Conservation (phyloP, 2,113 vertebrate genomes). For the Scomber scombrus region DNA sequence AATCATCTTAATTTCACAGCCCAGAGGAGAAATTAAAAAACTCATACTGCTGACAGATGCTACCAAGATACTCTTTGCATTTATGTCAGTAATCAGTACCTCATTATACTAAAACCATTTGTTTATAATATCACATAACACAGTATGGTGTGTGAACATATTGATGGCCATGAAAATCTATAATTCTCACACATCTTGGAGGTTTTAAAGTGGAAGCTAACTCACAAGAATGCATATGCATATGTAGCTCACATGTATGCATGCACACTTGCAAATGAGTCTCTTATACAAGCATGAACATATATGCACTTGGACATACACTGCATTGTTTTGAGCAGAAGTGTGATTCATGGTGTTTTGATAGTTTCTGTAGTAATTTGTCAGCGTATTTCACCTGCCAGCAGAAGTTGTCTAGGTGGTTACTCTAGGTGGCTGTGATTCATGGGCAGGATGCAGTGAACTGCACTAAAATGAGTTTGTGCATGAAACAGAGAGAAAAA, state of each 20-base stretch:
- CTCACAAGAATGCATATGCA: neutral
- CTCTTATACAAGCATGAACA: neutral
- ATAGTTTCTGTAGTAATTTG: conserved; percentile 46
- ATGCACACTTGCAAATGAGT: neutral
- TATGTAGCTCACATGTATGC: neutral
- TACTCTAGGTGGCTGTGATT: conserved; percentile 24
- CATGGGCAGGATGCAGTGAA: conserved; percentile 11
- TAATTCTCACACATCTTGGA: no score
- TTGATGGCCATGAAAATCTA: neutral
- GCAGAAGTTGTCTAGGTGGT: conserved; percentile 18
- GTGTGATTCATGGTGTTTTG: conserved; percentile 49
- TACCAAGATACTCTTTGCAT: neutral
- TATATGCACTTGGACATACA: neutral
- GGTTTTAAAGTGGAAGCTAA: neutral
- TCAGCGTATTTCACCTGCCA: conserved; percentile 52
- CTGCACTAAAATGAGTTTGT: conserved; percentile 17
- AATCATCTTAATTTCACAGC: conserved; percentile 24
- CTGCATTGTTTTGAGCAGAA: neutral
- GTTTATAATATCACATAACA: conserved; percentile 5
- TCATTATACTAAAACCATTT: neutral
- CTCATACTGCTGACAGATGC: conserved; percentile 18
- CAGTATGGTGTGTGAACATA: conserved; percentile 2
- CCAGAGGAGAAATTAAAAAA: neutral
- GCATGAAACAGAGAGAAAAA: conserved; percentile 28
- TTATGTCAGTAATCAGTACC: neutral